Percentiles rank a stretch among this genome's conserved stretches.
Evolutionary conservation across 2,888 invertebrate species (phyloP).

Genomic region (Agrotis exclamationis): DNA sequence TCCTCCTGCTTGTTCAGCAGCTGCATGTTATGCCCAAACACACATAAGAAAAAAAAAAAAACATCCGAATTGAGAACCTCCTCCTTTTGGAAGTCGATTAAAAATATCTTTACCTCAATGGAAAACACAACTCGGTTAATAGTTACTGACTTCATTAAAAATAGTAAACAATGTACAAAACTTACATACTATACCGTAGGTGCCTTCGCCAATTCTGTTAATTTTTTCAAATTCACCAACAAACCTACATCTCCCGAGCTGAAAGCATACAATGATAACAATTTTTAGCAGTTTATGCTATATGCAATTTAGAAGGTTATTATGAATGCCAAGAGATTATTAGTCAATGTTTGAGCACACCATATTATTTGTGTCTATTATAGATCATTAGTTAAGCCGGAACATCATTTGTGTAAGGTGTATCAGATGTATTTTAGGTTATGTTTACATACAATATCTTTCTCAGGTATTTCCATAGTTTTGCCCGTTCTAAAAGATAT

Average conservation of each 20-base stretch:
- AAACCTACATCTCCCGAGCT: conserved; percentile 97
- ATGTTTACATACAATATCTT: conserved; percentile 94
- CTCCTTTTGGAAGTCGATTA: too few species aligned
- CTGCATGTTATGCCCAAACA: too few species aligned
- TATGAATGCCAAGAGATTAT: background rate
- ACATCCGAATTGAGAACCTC: too few species aligned
- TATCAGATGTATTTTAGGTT: conserved; percentile 68
- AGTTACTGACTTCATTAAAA: background rate
- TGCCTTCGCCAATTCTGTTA: conserved; percentile 99
- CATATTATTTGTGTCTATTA: too few species aligned
- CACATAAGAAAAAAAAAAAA: too few species aligned
- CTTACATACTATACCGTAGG: conserved; percentile 99
- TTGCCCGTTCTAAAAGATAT: conserved; percentile 96
- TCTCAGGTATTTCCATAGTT: conserved; percentile 96
- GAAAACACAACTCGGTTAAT: too few species aligned
- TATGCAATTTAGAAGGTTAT: background rate
- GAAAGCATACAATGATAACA: conserved; percentile 65
- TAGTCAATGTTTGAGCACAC: too few species aligned
- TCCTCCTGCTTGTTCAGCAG: too few species aligned
- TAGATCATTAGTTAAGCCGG: too few species aligned
- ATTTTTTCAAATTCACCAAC: conserved; percentile 99
- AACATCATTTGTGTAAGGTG: too few species aligned
- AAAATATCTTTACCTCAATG: too few species aligned
- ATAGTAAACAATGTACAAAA: conserved; percentile 44
- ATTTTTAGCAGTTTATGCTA: background rate